Conservation (phyloP, 1,140 invertebrate species). For the Pogonomyrmex californicus region DNA sequence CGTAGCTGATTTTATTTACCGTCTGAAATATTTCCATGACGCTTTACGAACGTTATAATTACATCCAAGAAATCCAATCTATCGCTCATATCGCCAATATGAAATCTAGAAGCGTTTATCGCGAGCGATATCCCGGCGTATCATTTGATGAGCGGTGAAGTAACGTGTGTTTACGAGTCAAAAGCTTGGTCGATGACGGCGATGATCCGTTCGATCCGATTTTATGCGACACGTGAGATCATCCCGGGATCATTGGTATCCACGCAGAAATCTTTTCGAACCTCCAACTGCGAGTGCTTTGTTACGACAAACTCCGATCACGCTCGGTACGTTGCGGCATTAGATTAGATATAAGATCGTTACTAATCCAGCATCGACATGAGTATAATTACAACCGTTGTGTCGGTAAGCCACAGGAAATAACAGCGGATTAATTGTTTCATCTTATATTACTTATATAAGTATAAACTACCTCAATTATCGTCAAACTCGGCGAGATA, state of each 20-base stretch:
- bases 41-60: neutral
- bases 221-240: slow-evolving; percentile 33
- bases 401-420: neutral
- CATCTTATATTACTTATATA: neutral
- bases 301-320: slow-evolving; percentile 58
- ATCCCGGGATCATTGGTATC: slow-evolving; percentile 65
- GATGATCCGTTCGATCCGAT: slow-evolving; percentile 62
- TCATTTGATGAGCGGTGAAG: neutral
- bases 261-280: slow-evolving; percentile 40
- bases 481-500: neutral
- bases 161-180: slow-evolving; percentile 20
- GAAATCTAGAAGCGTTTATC: neutral
- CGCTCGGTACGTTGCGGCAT: slow-evolving; percentile 42
- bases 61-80: slow-evolving; percentile 1
- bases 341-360: slow-evolving; percentile 35
- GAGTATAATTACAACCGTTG: neutral
- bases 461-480: neutral
- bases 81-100: slow-evolving; percentile 16
- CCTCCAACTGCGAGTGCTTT: slow-evolving; percentile 29
- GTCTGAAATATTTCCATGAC: neutral
- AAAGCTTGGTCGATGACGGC: slow-evolving; percentile 27
- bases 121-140: neutral
- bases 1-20: neutral
- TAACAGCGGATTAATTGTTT: slow-evolving; percentile 12
- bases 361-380: slow-evolving; percentile 20